Base-by-base conservation (phyloP, 2,797 vertebrate species). In the Alcedo quadribrachys region DNA sequence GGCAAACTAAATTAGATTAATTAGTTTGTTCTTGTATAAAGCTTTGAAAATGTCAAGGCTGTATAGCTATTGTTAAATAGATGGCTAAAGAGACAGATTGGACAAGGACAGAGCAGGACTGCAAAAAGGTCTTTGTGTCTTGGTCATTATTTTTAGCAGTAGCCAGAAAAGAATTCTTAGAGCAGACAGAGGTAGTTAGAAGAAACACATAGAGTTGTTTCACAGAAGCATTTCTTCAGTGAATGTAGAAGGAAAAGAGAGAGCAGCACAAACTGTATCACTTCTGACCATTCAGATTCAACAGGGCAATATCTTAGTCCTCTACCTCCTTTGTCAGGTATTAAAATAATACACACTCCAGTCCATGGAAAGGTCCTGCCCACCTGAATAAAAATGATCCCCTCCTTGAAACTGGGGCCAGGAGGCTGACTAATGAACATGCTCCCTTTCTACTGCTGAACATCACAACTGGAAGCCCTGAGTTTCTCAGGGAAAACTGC, bases 1-100 rank as follows among this genome's bases (percentile, higher is more conserved):
- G 93, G 88, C 88, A 95, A 96, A 96, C 70, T 75, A 81, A 96
- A 93, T 57, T 57, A 57, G 91, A 96, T 96, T 95, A 96, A 96
- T 93, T 96, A 94, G 92, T 95, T 95, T 95, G 83, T 95, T 81
- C 83, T 94, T 89, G 75, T 91, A 71, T 71, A 90, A 73, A 89
- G 83, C 68, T 92, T 88, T 87, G 83, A 96, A 96, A 96, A 96
- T 96, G 91, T 94, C 96, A 96, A 75, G 78, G 75, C 90, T 87
- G 82, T 95, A 90, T 90, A 93, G 91, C 91, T 88, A 85, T 80
- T 87, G 94, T 91, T 95, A 92, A 94, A 90, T 95, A 92, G 94
- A 92, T 92, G 95, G 68, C 90, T 91, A 60, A 84, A 50, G 65
- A 90, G 61, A 86, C 78, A 92, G 46, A 80, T 9, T 91, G 71